Evolutionary conservation across 2,888 invertebrate species (phyloP).

Genomic region (Lissocephala sabroskyi): DNA sequence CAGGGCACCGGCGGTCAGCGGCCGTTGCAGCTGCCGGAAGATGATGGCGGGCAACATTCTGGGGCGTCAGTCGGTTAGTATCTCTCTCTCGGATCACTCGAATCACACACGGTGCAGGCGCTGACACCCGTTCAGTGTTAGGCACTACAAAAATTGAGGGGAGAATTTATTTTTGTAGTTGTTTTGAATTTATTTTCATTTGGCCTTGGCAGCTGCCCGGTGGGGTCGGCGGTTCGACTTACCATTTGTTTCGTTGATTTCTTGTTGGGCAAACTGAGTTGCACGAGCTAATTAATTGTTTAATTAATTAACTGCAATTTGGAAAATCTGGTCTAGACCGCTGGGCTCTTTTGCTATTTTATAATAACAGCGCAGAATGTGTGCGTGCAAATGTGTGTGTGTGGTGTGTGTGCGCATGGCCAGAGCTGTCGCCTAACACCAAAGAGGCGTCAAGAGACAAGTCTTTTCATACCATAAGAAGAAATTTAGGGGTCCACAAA

Average conservation of each 20-base stretch:
- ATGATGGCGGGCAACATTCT: conserved; percentile 68
- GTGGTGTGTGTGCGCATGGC: no score
- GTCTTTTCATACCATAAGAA: no score
- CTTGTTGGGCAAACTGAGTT: background rate
- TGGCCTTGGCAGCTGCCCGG: background rate
- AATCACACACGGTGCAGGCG: background rate
- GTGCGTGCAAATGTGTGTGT: no score
- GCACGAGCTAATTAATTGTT: background rate
- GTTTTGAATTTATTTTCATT: background rate
- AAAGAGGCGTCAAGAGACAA: no score
- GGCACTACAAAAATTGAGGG: background rate
- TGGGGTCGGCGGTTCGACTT: background rate
- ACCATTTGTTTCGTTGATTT: background rate
- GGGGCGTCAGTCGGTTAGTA: conserved; percentile 2
- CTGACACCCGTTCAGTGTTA: background rate
- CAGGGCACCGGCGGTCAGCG: conserved; percentile 45
- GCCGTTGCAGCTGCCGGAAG: conserved; percentile 66
- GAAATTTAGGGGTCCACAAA: no score
- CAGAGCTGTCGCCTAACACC: no score
- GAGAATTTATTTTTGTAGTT: no score
- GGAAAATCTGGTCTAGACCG: no score
- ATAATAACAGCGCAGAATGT: no score
- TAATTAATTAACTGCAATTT: no score
- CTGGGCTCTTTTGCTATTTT: no score
- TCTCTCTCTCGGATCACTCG: conserved; percentile 9